Evolutionary conservation across 2,888 invertebrate species (phyloP), one percentile per base, ranked within the genome.

Genomic region (Rosalia funebris): DNA sequence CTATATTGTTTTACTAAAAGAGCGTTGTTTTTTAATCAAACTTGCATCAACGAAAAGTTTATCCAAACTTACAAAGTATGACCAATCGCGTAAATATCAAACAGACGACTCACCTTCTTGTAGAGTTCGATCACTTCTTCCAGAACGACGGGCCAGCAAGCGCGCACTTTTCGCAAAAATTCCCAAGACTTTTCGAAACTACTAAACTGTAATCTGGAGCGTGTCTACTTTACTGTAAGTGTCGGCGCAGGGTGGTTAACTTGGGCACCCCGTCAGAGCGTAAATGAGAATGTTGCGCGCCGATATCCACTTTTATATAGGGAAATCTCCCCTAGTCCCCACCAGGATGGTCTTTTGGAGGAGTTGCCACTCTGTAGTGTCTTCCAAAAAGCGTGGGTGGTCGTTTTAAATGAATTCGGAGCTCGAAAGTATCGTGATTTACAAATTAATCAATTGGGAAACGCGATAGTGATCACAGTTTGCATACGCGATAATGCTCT

Each of bases 291-390:
- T 41, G 17, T 57, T 17, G 57, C 57, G 57, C 57, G 57, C 34
- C 47, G 57, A 57, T 37, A 57, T 47, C 48, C 37, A 48, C 57
- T 57, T 57, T 57, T 57, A 57, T 57, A 57, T 42, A 47, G 44
- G 47, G 19, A 32, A 48, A 48, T 32, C 34, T 48, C 57, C 57
- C 57, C 42, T 41, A 16, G 19, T 25, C 48, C 57, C 48, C 42
- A 48, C 57, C 57, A 25, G 44, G 57, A 42, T 47, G 42, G 34
- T 53, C 42, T 53, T 50, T 42, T 53, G 53, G 41, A 53, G 53
- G 53, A 53, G 53, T 32, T 32, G 41, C 53, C 53, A 42, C 53
- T 42, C 53, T 17, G 53, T 31, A 42, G 17, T 32, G 31, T 41
- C 42, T 42, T 52, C 11, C 53, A n/a, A 42, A 53, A 42, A 42